Conservation (phyloP, 2,888 invertebrate species). For the Ichneumon xanthorius region DNA sequence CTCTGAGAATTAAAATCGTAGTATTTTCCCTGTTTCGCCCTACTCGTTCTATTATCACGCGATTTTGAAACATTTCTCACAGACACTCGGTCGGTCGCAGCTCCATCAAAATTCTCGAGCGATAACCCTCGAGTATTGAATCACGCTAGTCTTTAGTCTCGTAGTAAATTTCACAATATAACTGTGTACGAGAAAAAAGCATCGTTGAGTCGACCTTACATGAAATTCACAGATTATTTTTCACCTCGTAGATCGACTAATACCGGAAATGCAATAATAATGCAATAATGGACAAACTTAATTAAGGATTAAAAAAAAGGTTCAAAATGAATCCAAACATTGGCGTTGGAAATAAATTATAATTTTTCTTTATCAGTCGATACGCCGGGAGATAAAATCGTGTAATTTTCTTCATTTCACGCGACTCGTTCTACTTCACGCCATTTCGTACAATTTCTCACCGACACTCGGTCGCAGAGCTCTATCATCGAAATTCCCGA, state of each 20-base stretch:
- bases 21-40: background rate
- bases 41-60: background rate
- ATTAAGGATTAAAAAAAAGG: too few relatives aligned
- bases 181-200: background rate
- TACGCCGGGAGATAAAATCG: background rate
- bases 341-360: background rate
- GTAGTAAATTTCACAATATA: background rate
- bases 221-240: background rate
- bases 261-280: too few relatives aligned
- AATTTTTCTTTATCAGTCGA: background rate
- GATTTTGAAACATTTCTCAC: constrained; percentile 20
- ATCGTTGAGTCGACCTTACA: too few relatives aligned
- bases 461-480: constrained; percentile 3
- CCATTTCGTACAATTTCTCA: constrained; percentile 10
- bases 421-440: too few relatives aligned
- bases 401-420: background rate
- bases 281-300: too few relatives aligned
- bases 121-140: constrained; percentile 54
- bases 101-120: constrained; percentile 43
- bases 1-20: background rate
- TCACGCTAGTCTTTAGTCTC: constrained; percentile 33
- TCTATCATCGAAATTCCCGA: constrained; percentile 52
- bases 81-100: background rate
- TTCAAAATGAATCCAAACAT: background rate
- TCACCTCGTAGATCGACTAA: too few relatives aligned